phyloP scores from a whole-genome alignment of 2,888 invertebrate genomes.

The Yponomeuta malinellus region DNA sequence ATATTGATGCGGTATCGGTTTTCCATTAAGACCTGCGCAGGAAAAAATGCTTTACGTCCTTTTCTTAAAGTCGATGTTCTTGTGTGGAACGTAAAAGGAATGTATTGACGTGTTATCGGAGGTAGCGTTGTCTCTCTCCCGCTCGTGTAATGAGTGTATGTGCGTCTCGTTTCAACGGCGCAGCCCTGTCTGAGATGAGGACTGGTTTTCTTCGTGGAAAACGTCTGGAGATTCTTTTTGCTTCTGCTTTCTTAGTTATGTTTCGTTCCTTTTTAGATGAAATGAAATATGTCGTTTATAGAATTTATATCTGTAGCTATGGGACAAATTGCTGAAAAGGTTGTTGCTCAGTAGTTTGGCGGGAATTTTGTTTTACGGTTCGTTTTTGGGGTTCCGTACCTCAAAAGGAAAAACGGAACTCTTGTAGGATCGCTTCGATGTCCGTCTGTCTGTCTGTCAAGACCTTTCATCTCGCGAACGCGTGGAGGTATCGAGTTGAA shows the following conservation, averaged over 20 bases:
- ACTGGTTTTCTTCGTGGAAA: conserved; percentile 49
- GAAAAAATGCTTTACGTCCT: conserved; percentile 38
- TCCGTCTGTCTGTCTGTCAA: too few relatives aligned
- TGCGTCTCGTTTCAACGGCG: conserved; percentile 61
- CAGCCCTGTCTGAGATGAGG: conserved; percentile 62
- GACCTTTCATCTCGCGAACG: too few relatives aligned
- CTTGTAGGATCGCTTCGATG: too few relatives aligned
- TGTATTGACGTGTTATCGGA: conserved; percentile 76
- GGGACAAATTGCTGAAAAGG: too few relatives aligned
- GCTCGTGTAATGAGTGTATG: conserved; percentile 48
- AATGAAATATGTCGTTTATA: not conserved
- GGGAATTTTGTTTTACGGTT: too few relatives aligned
- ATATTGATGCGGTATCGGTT: conserved; percentile 75
- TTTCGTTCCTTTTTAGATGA: not conserved
- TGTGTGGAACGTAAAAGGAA: conserved; percentile 52
- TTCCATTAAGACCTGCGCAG: conserved; percentile 55
- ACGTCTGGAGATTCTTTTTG: conserved; percentile 68
- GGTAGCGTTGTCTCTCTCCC: conserved; percentile 60
- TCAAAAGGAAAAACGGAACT: too few relatives aligned
- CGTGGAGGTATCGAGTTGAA: too few relatives aligned
- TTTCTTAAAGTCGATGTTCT: conserved; percentile 38
- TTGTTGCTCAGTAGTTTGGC: too few relatives aligned
- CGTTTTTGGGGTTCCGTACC: too few relatives aligned
- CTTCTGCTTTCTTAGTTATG: conserved; percentile 3
- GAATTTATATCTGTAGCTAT: not conserved